Conservation (phyloP, 2,888 invertebrate genomes). For the Augochlorella aurata region DNA sequence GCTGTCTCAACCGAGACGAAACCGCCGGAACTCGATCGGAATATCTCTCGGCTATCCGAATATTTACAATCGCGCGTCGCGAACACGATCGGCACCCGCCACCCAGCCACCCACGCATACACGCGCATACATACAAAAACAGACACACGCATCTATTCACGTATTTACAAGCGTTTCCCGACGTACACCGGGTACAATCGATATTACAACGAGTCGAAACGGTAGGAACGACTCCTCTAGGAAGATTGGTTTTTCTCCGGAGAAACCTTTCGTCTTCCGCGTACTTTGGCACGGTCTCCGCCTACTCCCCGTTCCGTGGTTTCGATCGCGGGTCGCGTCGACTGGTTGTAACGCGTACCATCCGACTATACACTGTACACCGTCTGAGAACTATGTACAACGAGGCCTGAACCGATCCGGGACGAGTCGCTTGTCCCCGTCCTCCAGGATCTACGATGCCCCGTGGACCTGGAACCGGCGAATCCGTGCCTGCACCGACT, state of each 20-base stretch:
- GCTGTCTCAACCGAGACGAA: neutral
- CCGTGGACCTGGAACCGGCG: slow-evolving; percentile 81
- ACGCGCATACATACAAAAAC: neutral
- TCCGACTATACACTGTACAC: slow-evolving; percentile 43
- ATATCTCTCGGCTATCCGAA: slow-evolving; percentile 44
- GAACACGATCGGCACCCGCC: slow-evolving; percentile 32
- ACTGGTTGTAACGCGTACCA: slow-evolving; percentile 19
- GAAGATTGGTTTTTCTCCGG: neutral
- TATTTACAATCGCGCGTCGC: slow-evolving; percentile 53
- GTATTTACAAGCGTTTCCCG: slow-evolving; percentile 41
- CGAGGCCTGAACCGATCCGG: neutral
- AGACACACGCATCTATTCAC: neutral
- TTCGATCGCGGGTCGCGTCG: slow-evolving; percentile 19
- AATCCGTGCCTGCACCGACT: slow-evolving; percentile 82
- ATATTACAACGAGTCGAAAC: neutral
- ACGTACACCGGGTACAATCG: neutral
- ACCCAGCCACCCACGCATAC: neutral
- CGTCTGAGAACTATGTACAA: slow-evolving; percentile 47
- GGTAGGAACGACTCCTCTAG: neutral
- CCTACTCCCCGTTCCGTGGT: too few species aligned
- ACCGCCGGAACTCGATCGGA: slow-evolving; percentile 17
- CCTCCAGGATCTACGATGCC: slow-evolving; percentile 70
- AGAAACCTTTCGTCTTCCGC: neutral
- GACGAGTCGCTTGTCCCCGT: neutral
- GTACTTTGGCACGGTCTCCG: neutral